Conservation (phyloP, 2,888 invertebrate genomes). For the Eulithis testata region DNA sequence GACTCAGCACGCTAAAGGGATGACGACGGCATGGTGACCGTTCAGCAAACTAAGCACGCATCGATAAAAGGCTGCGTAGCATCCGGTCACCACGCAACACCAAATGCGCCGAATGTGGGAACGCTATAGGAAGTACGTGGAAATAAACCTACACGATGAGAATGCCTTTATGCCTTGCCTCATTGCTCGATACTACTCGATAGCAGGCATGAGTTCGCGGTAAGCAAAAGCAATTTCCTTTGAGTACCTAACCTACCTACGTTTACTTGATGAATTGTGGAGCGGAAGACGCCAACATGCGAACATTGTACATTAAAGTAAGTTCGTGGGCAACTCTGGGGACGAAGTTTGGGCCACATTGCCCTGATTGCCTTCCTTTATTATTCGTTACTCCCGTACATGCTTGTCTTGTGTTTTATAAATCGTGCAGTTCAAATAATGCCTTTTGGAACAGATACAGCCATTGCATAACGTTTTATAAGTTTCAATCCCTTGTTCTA, state of each 20-base stretch:
- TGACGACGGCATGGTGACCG: slow-evolving; percentile 47
- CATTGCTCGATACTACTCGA: slow-evolving; percentile 53
- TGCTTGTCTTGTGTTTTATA: too few species aligned
- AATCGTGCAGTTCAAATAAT: not conserved
- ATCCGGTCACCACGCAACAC: slow-evolving; percentile 67
- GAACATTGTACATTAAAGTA: slow-evolving; percentile 18
- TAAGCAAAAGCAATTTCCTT: slow-evolving; percentile 43
- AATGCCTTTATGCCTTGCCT: slow-evolving; percentile 52
- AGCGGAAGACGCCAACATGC: slow-evolving; percentile 36
- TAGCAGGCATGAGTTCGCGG: slow-evolving; percentile 42
- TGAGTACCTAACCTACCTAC: slow-evolving; percentile 17
- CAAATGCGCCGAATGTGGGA: slow-evolving; percentile 62
- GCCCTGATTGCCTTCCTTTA: not conserved
- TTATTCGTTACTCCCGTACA: not conserved
- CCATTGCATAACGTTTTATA: slow-evolving; percentile 41
- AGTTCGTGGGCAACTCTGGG: not conserved
- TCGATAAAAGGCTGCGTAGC: slow-evolving; percentile 62
- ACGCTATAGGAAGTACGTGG: slow-evolving; percentile 67
- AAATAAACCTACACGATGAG: slow-evolving; percentile 61
- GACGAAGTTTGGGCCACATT: slow-evolving; percentile 5
- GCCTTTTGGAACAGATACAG: slow-evolving; percentile 10
- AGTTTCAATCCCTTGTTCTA: slow-evolving; percentile 48
- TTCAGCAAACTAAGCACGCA: slow-evolving; percentile 65
- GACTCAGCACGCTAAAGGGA: slow-evolving; percentile 53
- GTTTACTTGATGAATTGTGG: slow-evolving; percentile 31